These are phyloP conservation scores for Epizoanthus fatuus DNA, from an alignment of 92 coral and sea anemone genomes.

Conservation along the genomic window DNA sequence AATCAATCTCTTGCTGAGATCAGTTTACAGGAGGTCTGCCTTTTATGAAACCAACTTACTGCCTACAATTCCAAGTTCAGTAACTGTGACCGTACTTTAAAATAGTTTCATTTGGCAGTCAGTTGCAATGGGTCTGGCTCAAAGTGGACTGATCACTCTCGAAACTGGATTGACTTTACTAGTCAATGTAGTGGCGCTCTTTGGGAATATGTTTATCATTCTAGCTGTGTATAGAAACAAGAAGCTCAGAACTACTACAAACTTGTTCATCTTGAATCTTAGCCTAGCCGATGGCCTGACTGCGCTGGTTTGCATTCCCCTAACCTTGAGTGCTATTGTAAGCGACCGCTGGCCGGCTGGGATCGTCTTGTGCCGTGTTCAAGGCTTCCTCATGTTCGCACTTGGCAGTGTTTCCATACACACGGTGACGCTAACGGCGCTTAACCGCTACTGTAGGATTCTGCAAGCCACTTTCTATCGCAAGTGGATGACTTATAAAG, in stretches of 20 bases:
- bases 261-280: conserved; percentile 17
- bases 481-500: conserved; percentile 25
- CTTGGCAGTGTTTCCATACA: conserved; percentile 29
- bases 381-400: conserved; percentile 22
- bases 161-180: background rate
- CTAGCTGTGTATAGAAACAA: conserved; percentile 25
- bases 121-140: background rate
- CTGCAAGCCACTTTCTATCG: conserved; percentile 20
- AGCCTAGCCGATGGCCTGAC: conserved; percentile 19
- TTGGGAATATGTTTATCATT: conserved; percentile 16
- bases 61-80: too few relatives aligned
- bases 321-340: conserved; percentile 12
- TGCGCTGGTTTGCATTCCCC: conserved; percentile 11
- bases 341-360: conserved; percentile 24
- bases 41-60: too few relatives aligned
- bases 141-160: background rate
- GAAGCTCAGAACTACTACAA: conserved; percentile 29
- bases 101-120: background rate
- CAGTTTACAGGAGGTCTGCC: too few relatives aligned
- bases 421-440: conserved; percentile 16
- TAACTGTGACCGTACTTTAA: too few relatives aligned
- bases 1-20: too few relatives aligned
- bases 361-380: background rate
- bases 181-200: background rate
- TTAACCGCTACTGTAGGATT: conserved; percentile 28